Conservation (phyloP, 2,888 invertebrate genomes). For the Tyria jacobaeae region DNA sequence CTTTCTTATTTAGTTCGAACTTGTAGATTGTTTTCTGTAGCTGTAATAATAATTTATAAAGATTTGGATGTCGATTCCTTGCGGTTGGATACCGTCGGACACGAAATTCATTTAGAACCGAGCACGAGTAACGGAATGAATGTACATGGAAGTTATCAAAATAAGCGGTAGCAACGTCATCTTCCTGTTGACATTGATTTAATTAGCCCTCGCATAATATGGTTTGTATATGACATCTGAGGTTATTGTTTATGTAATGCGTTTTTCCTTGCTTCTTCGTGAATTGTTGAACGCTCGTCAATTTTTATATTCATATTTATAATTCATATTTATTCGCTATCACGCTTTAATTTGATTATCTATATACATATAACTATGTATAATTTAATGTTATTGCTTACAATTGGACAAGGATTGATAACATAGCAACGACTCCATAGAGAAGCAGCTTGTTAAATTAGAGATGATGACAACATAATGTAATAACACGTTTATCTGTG, state of each 20-base stretch:
- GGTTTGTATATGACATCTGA: slow-evolving; percentile 56
- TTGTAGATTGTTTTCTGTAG: slow-evolving; percentile 66
- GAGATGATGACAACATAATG: background rate
- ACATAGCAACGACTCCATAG: background rate
- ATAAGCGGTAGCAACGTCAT: slow-evolving; percentile 67
- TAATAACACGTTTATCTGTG: background rate
- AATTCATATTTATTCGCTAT: background rate
- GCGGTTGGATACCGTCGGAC: slow-evolving; percentile 67
- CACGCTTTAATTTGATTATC: no score
- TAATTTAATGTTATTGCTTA: no score
- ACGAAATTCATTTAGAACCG: slow-evolving; percentile 73
- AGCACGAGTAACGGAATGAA: slow-evolving; percentile 70
- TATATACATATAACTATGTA: no score
- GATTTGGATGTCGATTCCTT: slow-evolving; percentile 66
- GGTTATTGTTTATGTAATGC: slow-evolving; percentile 54
- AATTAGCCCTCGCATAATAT: slow-evolving; percentile 69
- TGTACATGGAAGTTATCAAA: slow-evolving; percentile 80
- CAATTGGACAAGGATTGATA: no score
- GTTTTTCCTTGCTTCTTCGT: slow-evolving; percentile 35
- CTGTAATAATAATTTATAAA: slow-evolving; percentile 76
- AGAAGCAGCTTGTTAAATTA: background rate
- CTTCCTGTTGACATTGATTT: slow-evolving; percentile 70
- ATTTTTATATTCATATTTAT: no score
- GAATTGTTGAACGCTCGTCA: slow-evolving; percentile 6
- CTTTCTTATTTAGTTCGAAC: slow-evolving; percentile 66